A percentile compares a stretch with the other conserved stretches of the same genome.
These are phyloP conservation scores for Amorpha juglandis DNA, from an alignment of 2,888 invertebrate species.

Conservation along the genomic window DNA sequence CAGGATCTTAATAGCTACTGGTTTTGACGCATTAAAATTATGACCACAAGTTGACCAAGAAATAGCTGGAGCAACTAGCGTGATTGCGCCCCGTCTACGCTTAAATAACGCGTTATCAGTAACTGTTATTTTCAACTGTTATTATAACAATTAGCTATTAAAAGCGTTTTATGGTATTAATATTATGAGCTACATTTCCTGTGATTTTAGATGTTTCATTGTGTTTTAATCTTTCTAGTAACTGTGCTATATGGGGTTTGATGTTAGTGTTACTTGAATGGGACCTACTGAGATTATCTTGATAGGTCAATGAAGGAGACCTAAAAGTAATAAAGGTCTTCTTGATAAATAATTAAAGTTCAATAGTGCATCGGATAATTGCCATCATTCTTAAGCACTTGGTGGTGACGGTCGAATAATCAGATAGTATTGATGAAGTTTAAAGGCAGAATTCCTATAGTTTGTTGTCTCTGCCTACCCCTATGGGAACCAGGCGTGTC, in stretches of 20 bases:
- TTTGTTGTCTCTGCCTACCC: too few species aligned
- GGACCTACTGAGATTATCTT: neutral
- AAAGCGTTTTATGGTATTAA: conserved; percentile 35
- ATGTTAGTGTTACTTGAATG: neutral
- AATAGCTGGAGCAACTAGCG: conserved; percentile 24
- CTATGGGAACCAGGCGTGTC: too few species aligned
- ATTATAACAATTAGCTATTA: conserved; percentile 43
- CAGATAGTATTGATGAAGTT: neutral
- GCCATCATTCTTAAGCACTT: neutral
- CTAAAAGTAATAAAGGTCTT: neutral
- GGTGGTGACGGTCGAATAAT: neutral
- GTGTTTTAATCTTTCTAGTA: neutral
- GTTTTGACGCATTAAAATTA: conserved; percentile 72
- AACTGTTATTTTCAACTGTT: conserved; percentile 52
- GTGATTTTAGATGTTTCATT: neutral
- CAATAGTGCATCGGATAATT: neutral
- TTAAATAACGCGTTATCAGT: conserved; percentile 38
- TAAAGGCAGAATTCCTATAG: too few species aligned
- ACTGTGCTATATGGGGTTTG: neutral
- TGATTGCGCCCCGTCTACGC: conserved; percentile 23
- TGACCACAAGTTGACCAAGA: conserved; percentile 41
- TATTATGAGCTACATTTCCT: conserved; percentile 1
- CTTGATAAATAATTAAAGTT: neutral
- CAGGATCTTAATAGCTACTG: conserved; percentile 74
- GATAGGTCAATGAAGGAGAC: neutral